These are phyloP conservation scores for Crypturellus tataupa DNA, from an alignment of 2,797 vertebrate genomes.

Conservation along the genomic window DNA sequence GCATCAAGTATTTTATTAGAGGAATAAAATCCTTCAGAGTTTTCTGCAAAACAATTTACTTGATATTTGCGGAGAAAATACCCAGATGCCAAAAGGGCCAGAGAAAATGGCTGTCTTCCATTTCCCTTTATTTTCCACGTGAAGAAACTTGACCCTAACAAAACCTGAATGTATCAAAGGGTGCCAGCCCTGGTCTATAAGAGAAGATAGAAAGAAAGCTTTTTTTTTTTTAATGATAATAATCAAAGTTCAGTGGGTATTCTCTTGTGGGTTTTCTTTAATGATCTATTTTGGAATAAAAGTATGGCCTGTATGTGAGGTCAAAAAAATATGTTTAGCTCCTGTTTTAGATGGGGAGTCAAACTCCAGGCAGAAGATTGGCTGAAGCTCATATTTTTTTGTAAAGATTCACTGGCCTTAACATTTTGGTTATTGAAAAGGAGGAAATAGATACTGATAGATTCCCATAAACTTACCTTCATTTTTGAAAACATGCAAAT, in stretches of 20 bases:
- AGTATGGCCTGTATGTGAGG: neutral
- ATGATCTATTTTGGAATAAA: neutral
- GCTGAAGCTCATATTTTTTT: conserved; percentile 11
- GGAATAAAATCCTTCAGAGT: neutral
- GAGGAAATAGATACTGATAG: neutral
- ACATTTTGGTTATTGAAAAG: neutral
- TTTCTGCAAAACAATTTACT: neutral
- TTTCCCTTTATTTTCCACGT: neutral
- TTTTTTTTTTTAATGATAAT: neutral
- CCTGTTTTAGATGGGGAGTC: neutral
- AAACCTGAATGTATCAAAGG: neutral
- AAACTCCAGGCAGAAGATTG: neutral
- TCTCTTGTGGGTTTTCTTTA: neutral
- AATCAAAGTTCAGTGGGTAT: neutral
- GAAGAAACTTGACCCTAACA: neutral
- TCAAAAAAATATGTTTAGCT: neutral
- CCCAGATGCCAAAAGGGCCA: neutral
- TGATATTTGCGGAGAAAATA: neutral
- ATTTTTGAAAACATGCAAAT: conserved; percentile 44
- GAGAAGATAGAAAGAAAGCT: neutral
- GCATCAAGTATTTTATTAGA: neutral
- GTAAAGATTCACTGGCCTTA: neutral
- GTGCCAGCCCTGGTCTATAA: neutral
- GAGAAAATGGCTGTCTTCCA: neutral
- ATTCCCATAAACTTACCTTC: neutral